A percentile compares a stretch with the other conserved stretches of the same genome.
These are phyloP conservation scores for Schizopygopsis malacanthus DNA, from an alignment of 2,797 vertebrate species.

Conservation along the genomic window DNA sequence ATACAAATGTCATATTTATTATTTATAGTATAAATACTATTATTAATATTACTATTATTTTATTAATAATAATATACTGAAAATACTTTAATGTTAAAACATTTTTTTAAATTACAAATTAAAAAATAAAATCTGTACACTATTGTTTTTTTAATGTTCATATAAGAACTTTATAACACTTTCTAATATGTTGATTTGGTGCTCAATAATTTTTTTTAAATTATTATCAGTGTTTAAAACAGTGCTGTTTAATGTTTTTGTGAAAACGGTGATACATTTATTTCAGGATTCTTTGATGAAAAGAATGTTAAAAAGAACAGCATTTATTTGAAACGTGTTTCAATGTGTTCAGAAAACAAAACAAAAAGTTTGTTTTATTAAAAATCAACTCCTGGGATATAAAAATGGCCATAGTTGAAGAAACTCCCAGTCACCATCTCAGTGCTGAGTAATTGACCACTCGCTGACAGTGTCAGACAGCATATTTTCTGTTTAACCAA, in stretches of 20 bases:
- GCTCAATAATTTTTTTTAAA: not conserved
- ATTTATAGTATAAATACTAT: not conserved
- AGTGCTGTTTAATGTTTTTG: not conserved
- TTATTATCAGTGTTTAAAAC: not conserved
- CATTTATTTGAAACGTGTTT: not conserved
- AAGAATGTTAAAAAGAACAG: not conserved
- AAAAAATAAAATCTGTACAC: not conserved
- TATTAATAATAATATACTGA: not conserved
- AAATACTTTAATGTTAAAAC: not conserved
- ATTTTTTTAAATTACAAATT: not conserved
- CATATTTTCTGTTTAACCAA: constrained; percentile 4
- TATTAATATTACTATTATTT: not conserved
- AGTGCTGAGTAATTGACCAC: constrained; percentile 15
- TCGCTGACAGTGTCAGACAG: constrained; percentile 5
- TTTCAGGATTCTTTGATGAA: not conserved
- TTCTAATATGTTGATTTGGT: not conserved
- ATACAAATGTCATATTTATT: not conserved
- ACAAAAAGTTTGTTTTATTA: not conserved
- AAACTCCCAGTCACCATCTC: not conserved
- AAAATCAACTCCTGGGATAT: not conserved
- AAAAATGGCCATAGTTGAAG: not conserved
- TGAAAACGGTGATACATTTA: not conserved
- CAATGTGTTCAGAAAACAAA: constrained; percentile 1
- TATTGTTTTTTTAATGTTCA: not conserved
- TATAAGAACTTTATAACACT: not conserved